Evolutionary conservation across 2,888 invertebrate genomes (phyloP).

Genomic region (Eupithecia pulchellata): DNA sequence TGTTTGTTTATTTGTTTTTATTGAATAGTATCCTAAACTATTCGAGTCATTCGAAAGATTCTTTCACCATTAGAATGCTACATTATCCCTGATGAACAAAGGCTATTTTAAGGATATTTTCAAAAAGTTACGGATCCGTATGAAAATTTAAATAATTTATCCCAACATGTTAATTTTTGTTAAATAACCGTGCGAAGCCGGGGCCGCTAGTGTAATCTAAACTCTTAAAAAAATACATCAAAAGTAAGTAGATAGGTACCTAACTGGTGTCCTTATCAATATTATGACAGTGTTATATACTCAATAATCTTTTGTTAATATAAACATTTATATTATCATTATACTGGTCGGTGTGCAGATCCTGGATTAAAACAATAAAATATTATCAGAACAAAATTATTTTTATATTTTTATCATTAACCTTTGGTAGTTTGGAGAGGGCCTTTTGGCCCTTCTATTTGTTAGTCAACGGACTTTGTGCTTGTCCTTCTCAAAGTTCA

Average conservation of each 20-base stretch:
- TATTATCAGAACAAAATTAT: background rate
- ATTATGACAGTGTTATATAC: background rate
- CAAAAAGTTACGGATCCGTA: no score
- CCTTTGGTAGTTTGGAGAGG: background rate
- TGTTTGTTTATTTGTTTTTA: no score
- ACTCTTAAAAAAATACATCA: background rate
- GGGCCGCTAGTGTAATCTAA: background rate
- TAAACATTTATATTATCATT: background rate
- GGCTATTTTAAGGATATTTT: no score
- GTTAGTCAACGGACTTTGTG: background rate
- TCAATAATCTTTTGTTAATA: background rate
- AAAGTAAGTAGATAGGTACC: background rate
- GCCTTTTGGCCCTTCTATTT: background rate
- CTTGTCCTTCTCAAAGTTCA: background rate
- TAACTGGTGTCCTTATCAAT: background rate
- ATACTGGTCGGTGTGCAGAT: background rate
- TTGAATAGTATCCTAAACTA: no score
- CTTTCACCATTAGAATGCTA: no score
- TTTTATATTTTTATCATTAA: background rate
- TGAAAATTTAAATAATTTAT: no score
- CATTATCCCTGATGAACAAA: no score
- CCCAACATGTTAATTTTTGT: no score
- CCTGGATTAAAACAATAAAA: slow-evolving; percentile 1
- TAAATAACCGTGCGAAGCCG: no score
- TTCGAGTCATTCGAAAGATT: no score